Conservation (phyloP, 2,797 vertebrate genomes). For the Atherinosoma microstoma region DNA sequence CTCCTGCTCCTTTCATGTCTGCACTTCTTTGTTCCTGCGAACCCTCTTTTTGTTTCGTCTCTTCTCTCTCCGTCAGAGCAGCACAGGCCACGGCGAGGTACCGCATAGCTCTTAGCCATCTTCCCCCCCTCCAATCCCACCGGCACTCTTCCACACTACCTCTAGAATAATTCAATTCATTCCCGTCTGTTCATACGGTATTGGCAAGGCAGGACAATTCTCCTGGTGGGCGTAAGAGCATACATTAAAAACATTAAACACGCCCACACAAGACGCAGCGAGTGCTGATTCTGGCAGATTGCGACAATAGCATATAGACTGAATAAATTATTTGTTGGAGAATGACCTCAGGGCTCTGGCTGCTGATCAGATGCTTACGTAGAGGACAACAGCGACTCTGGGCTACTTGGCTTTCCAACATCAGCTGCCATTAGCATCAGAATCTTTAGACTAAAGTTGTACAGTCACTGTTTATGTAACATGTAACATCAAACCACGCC, state of each 20-base stretch:
- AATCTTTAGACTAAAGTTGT: slow-evolving; percentile 5
- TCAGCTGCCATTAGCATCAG: slow-evolving; percentile 15
- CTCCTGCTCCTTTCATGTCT: slow-evolving; percentile 61
- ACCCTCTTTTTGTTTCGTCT: slow-evolving; percentile 39
- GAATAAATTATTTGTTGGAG: slow-evolving; percentile 39
- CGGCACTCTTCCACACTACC: slow-evolving; percentile 47
- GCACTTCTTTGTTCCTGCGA: slow-evolving; percentile 50
- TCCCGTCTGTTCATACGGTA: slow-evolving; percentile 44
- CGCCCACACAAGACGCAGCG: slow-evolving; percentile 44
- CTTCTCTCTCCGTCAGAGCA: slow-evolving; percentile 44
- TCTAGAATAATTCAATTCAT: slow-evolving; percentile 62
- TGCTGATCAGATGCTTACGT: slow-evolving; percentile 8
- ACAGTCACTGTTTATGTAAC: slow-evolving; percentile 20
- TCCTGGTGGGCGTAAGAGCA: slow-evolving; percentile 59
- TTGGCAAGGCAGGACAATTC: slow-evolving; percentile 45
- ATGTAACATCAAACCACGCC: slow-evolving; percentile 29
- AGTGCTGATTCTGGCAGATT: slow-evolving; percentile 49
- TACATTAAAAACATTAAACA: slow-evolving; percentile 63
- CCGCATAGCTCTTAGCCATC: slow-evolving; percentile 31
- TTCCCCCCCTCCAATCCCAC: slow-evolving; percentile 4
- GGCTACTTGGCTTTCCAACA: slow-evolving; percentile 2
- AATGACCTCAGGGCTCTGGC: slow-evolving; percentile 37
- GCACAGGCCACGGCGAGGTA: slow-evolving; percentile 35
- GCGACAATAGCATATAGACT: slow-evolving; percentile 36
- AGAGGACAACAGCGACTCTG: slow-evolving; percentile 11